Evolutionary conservation across 2,888 invertebrate species (phyloP), one percentile per base, ranked within the genome.

Genomic region (Monochamus alternatus): DNA sequence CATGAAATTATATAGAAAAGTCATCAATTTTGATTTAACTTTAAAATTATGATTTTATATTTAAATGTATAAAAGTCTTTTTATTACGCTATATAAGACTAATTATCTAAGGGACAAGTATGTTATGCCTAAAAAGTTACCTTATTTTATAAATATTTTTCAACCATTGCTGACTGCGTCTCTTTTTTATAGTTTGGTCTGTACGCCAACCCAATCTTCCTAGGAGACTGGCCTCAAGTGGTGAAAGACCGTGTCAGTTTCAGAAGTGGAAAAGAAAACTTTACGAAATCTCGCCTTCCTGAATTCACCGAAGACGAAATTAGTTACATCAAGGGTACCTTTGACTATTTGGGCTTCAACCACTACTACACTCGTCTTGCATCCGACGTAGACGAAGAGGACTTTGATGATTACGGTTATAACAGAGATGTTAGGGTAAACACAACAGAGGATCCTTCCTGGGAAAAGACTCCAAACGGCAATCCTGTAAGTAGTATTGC

Each of bases 331-430:
- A 88, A 87, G 31, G 93, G 91, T 0, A 92, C 94, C 0, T 90
- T 90, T 1, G 95, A 96, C 85, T 95, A 94, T 87, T 89, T 95
- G 72, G 95, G 94, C 0, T 86, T 95, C 12, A 96, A 96, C 85
- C 91, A 93, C 70, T 96, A 96, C 85, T 93, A 94, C 0, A 90
- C 93, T 0, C 88, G 89, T 79, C 81, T 92, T 81, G 90, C 87
- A 91, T 55, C 43, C 31, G 55, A 63, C 14, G 30, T 58, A 7
- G 63, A 66, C 22, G 77, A 76, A 22, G n/a, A 30, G 22, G 58
- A 44, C 10, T 31, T 67, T 59, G 65, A 60, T 5, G 47, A 73
- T 65, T 72, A 71, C 22, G 47, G 22, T 60, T 80, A 77, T 76
- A 69, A 70, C n/a, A 75, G 68, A 22, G 59, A 67, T 66, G 68